Evolutionary conservation across 30 jellyfish, hydroid and myxozoan genomes (phyloP), one percentile per base, ranked within the genome.

Genomic region (Turritopsis rubra): DNA sequence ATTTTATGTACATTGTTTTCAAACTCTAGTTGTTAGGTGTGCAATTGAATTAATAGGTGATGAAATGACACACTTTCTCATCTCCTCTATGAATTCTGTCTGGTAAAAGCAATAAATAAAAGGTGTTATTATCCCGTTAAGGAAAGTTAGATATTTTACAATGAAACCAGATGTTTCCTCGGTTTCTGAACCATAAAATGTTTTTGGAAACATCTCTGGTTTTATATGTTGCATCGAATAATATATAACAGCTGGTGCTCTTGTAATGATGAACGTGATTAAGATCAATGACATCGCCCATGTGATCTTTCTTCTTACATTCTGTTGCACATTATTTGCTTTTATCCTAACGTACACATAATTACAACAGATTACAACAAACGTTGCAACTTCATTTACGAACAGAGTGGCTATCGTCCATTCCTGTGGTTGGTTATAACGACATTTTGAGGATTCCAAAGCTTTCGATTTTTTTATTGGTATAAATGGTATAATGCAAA

Each of bases 401-500:
- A 66, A n/a, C 76, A 66, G 17, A 8, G 29, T 66, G 76, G 17
- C 27, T 3, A 66, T 66, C 16, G 76, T 66, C 76, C 76, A 66
- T n/a, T 4, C 17, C 8, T 66, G 76, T 17, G 76, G 76, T 25
- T 66, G 76, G 17, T 66, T 66, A 17, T 66, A 66, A 7, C 27
- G 76, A 66, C 76, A 66, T 66, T 21, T 66, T 25, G 76, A 66
- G 76, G 17, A n/a, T 66, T 66, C 17, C 76, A 66, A 66, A n/a
- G 76, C 27, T 66, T 66, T 66, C 29, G 76, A 66, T 66, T 17
- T 66, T 17, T 66, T 66, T 8, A 66, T 66, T 25, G 76, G 76
- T 66, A 66, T 66, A 17, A 66, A 66, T 21, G 76, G 76, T 1
- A 66, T 66, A 8, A 66, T 8, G 76, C 76, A 66, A 3, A 66